Conservation (phyloP, 2,888 invertebrate species). For the Nowickia ferox region DNA sequence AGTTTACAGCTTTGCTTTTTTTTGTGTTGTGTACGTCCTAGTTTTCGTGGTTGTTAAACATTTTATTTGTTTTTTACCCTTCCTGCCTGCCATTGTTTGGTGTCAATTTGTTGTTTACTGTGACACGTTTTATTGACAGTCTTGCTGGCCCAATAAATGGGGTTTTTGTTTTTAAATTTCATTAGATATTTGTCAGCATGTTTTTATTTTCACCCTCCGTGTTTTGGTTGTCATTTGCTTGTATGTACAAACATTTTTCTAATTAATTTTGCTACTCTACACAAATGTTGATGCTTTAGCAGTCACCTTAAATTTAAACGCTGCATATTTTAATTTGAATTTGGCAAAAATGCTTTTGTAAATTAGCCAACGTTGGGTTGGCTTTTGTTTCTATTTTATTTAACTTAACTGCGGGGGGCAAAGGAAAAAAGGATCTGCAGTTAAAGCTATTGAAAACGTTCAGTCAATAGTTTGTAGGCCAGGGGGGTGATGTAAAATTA, state of each 20-base stretch:
- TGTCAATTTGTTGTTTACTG: constrained; percentile 49
- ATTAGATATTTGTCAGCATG: background rate
- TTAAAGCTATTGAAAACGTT: too few species aligned
- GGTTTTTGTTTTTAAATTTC: background rate
- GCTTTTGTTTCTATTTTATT: background rate
- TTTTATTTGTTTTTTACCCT: constrained; percentile 16
- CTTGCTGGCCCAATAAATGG: constrained; percentile 15
- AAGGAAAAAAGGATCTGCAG: background rate
- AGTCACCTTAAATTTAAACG: constrained; percentile 12
- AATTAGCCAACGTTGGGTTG: constrained; percentile 38
- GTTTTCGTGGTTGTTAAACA: constrained; percentile 31
- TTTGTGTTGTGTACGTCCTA: background rate
- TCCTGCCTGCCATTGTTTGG: constrained; percentile 21
- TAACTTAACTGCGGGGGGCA: background rate
- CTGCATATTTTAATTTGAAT: constrained; percentile 38
- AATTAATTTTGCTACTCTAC: constrained; percentile 57
- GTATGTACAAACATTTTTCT: constrained; percentile 50
- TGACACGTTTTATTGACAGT: constrained; percentile 64
- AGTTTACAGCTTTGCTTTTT: background rate
- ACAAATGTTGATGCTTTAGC: background rate
- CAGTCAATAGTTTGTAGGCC: too few species aligned
- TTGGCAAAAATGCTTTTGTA: constrained; percentile 50
- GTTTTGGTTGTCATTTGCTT: constrained; percentile 56
- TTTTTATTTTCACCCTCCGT: background rate
- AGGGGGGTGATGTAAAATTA: too few species aligned